Evolutionary conservation across 2,888 invertebrate genomes (phyloP).

Genomic region (Harpalus rufipes): DNA sequence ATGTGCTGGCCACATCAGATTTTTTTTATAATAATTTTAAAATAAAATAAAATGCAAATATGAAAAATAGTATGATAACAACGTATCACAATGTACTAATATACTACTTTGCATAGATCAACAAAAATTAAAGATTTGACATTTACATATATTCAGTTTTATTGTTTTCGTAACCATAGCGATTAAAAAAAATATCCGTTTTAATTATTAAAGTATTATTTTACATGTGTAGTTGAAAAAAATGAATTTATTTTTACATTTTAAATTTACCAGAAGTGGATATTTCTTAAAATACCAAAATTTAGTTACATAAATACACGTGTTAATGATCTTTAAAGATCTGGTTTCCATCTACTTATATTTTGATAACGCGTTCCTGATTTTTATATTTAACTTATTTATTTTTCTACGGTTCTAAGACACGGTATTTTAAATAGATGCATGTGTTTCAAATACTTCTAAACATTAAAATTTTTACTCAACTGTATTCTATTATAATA

Average conservation of each 20-base stretch:
- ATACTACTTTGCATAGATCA: too few relatives aligned
- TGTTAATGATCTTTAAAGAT: conserved; percentile 27
- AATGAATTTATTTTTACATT: not conserved
- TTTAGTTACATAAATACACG: conserved; percentile 1
- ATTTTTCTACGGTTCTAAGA: conserved; percentile 7
- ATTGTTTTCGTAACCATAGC: too few relatives aligned
- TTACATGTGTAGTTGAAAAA: too few relatives aligned
- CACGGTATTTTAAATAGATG: conserved; percentile 2
- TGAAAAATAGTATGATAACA: too few relatives aligned
- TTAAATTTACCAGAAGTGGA: not conserved
- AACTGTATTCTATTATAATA: not conserved
- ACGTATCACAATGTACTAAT: too few relatives aligned
- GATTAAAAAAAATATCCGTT: too few relatives aligned
- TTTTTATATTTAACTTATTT: conserved; percentile 57
- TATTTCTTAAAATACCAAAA: not conserved
- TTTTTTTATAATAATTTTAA: too few relatives aligned
- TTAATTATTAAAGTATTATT: too few relatives aligned
- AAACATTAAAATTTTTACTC: not conserved
- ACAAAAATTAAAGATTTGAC: too few relatives aligned
- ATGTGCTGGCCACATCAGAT: too few relatives aligned
- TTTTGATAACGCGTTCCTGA: conserved; percentile 25
- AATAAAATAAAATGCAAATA: too few relatives aligned
- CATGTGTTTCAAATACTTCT: conserved; percentile 27
- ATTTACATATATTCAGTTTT: too few relatives aligned
- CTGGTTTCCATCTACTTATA: conserved; percentile 34